Evolutionary conservation across 1,140 invertebrate species (phyloP), one percentile per base, ranked within the genome.

Genomic region (Reticulitermes speratus): DNA sequence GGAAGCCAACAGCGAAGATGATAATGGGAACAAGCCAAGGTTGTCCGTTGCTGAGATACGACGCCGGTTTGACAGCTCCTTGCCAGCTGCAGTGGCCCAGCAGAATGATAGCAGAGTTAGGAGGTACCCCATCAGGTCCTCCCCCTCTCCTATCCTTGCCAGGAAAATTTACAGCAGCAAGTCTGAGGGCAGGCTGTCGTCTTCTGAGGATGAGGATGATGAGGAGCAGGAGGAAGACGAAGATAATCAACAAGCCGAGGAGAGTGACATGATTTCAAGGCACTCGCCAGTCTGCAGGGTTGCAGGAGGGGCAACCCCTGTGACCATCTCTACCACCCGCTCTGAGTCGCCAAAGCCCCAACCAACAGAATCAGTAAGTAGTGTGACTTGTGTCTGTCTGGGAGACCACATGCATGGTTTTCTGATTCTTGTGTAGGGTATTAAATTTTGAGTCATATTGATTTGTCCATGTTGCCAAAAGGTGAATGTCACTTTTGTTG

Each of bases 41-140:
- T 19, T 65, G 84, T 52, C 44, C 6, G 84, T 85, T 30, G 45
- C 84, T 25, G 84, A 85, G 85, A 75, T 85, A 52, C 85, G 44
- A 25, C 85, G 85, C 23, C 59, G 85, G 8, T 85, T 85, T 44
- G 59, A 85, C 85, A 30, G 44, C 14, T 30, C 44, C 16, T 48
- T 45, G 30, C 83, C 83, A 14, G 19, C 82, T 9, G 38, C 82
- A 19, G 44, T 25, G 44, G 1, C 44, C 30, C 44, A 48, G 21
- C 30, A 32, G 44, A 44, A 85, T 59, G 84, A 30, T 2, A 16
- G 65, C 9, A 30, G 25, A 45, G 48, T 44, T n/a, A 25, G 84
- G 21, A 14, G 59, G 6, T 16, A 55, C 19, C 19, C 52, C 19
- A 7, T 48, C n/a, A 32, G 48, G 21, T 55, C 32, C 84, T 55